These are phyloP conservation scores for Heterotis niloticus DNA, from an alignment of 2,113 vertebrate genomes.

Conservation along the genomic window DNA sequence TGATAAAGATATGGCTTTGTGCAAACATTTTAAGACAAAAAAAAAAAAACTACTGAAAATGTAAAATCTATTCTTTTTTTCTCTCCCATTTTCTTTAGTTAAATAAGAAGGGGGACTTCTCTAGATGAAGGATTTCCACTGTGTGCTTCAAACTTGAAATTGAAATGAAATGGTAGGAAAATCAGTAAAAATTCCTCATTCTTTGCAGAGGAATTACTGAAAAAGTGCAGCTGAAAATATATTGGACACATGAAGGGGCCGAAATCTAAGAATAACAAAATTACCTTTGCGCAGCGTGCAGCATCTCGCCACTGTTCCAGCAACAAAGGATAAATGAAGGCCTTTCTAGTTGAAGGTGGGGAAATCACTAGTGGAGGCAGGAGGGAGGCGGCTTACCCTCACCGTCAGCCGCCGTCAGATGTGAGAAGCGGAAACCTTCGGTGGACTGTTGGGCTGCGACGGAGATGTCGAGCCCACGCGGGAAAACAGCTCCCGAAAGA, in stretches of 20 bases:
- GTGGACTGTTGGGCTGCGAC: background rate
- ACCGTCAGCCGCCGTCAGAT: background rate
- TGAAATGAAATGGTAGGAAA: background rate
- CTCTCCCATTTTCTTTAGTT: background rate
- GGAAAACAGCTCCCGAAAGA: background rate
- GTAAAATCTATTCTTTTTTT: too few relatives aligned
- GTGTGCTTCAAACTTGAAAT: background rate
- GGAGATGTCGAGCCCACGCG: background rate
- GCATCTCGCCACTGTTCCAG: too few relatives aligned
- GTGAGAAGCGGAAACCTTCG: background rate
- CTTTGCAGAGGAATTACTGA: background rate
- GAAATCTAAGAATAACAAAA: slow-evolving; percentile 8
- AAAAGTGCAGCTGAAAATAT: background rate
- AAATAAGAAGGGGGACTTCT: background rate
- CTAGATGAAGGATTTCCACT: background rate
- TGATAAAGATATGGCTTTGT: too few relatives aligned
- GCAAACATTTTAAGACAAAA: too few relatives aligned
- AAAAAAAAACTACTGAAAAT: too few relatives aligned
- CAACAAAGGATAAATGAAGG: too few relatives aligned
- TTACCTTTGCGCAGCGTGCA: background rate
- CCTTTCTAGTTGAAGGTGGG: background rate
- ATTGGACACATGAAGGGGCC: background rate
- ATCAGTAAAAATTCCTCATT: slow-evolving; percentile 9
- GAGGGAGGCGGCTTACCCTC: too few relatives aligned
- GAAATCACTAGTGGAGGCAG: background rate